Base-by-base conservation (phyloP, 2,113 vertebrate genomes). In the Lichenostomus cassidix region DNA sequence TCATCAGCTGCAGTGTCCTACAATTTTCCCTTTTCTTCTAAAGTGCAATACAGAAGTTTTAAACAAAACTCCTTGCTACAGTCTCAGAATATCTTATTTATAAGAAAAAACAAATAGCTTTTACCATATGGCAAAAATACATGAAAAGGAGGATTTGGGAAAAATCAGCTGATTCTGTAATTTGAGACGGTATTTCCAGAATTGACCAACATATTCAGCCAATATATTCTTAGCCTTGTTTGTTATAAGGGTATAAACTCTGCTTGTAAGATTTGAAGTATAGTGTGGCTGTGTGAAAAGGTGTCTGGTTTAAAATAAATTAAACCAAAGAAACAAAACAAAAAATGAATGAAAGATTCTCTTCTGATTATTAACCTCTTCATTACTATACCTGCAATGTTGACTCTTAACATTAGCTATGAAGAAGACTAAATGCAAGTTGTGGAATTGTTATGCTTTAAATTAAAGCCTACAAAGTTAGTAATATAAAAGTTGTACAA, bases 211-310 rank as follows among this genome's bases (percentile, higher is more conserved):
- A 41, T 77, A 81, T 28, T 80, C 7, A 80, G 18, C 2, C 29
- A 39, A 59, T 11, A 16, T n/a, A 29, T 83, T 76, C 29, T 56
- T 60, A 84, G 18, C 8, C 25, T 29, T 44, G 8, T 68, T 37
- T 58, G 28, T 73, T 53, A 5, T 22, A 73, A 63, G 15, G 12
- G 4, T 46, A 39, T 49, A n/a, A 50, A 73, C 16, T 63, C 25
- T 42, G 5, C 37, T 53, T 59, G 19, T 50, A 39, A 55, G 11
- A 33, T 73, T 44, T 70, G 15, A 71, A 82, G 39, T 13, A 53
- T 39, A 65, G 9, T 4, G 67, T 60, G 5, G 3, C 35, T 2
- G 0, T 21, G 3, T 18, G n/a, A 29, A 85, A 71, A 41, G 4
- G 3, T 53, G 16, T 25, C 16, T 62, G 31, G 42, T 82, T 67